A percentile compares a stretch with the other conserved stretches of the same genome.
phyloP scores from a whole-genome alignment of 2,888 invertebrate genomes.

The Scrobipalpa atriplicella region DNA sequence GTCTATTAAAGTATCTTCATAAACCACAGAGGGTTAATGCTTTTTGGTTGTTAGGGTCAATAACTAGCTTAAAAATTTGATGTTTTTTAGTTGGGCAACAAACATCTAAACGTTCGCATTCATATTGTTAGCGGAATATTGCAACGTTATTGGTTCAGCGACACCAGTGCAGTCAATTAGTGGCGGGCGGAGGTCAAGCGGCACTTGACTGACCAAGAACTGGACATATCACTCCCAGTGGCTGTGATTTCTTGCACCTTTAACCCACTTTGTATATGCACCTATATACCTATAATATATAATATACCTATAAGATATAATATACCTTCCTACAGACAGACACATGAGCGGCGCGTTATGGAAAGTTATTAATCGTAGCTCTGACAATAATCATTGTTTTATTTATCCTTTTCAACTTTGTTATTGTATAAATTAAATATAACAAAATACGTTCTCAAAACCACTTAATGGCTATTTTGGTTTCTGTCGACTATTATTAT shows the following conservation, averaged over 20 bases:
- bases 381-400: no score
- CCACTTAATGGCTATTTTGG: neutral
- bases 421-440: no score
- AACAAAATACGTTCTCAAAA: no score
- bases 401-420: neutral
- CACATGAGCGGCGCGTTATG: no score
- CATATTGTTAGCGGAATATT: no score
- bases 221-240: neutral
- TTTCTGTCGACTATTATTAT: neutral
- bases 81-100: no score
- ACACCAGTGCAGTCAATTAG: neutral
- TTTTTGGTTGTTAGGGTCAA: neutral
- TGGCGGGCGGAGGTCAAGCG: conserved; percentile 3
- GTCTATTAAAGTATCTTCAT: no score
- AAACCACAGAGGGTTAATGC: neutral
- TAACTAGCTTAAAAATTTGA: neutral
- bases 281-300: no score
- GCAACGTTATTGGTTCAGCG: conserved; percentile 1
- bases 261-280: neutral
- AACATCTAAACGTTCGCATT: no score
- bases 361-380: no score
- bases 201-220: neutral
- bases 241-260: conserved; percentile 16
- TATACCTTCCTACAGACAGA: no score
- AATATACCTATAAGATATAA: no score